Percentiles rank a stretch among this genome's conserved stretches.
Evolutionary conservation across 2,888 invertebrate species (phyloP).

Genomic region (Argyresthia albistria): DNA sequence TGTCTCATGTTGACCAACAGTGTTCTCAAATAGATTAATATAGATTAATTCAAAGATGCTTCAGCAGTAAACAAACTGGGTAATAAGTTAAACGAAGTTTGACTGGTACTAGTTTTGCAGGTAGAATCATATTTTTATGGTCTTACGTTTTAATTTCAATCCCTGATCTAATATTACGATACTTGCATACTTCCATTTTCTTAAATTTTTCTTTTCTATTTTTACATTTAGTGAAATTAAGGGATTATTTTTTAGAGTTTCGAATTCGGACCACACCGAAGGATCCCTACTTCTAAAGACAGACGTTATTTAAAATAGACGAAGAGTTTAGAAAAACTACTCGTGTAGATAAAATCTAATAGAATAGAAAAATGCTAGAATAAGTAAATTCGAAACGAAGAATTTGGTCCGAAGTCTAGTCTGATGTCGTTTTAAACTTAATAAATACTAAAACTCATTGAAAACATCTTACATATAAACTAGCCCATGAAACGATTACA

Average conservation of each 20-base stretch:
- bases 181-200: background rate
- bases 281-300: too few species aligned
- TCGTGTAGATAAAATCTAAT: slow-evolving; percentile 19
- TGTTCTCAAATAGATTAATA: background rate
- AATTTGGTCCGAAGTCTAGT: slow-evolving; percentile 45
- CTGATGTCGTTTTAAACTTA: slow-evolving; percentile 18
- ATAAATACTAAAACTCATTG: slow-evolving; percentile 5
- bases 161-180: background rate
- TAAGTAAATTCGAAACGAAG: slow-evolving; percentile 52
- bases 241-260: too few species aligned
- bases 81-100: background rate
- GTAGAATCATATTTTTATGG: too few species aligned
- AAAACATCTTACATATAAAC: background rate
- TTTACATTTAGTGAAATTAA: background rate
- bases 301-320: too few species aligned
- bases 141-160: too few species aligned
- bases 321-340: slow-evolving; percentile 22
- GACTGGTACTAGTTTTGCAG: background rate
- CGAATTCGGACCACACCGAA: too few species aligned
- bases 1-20: background rate
- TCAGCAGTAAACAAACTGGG: background rate
- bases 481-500: background rate
- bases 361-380: slow-evolving; percentile 36
- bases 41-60: background rate
- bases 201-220: background rate